A percentile compares a stretch with the other conserved stretches of the same genome.
Conservation (phyloP, 2,113 vertebrate genomes). For the Cercopithecus mona region DNA sequence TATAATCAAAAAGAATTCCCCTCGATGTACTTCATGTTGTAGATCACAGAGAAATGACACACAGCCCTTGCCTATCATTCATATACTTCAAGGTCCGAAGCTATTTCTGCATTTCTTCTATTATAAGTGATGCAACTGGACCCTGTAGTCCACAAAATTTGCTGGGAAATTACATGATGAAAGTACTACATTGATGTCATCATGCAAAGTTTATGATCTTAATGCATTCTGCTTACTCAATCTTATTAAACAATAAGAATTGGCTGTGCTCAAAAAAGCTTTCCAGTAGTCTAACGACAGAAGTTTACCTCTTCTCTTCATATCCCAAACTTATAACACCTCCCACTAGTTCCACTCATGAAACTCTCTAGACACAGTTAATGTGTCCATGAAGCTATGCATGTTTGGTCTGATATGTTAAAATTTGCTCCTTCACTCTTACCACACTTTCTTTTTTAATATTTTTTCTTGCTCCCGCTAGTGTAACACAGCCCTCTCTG, state of each 20-base stretch:
- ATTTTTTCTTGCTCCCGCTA: not conserved
- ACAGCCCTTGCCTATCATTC: not conserved
- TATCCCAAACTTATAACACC: not conserved
- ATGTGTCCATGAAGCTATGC: not conserved
- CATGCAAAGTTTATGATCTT: not conserved
- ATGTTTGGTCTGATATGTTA: not conserved
- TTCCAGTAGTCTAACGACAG: not conserved
- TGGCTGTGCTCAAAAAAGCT: not conserved
- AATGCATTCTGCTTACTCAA: not conserved
- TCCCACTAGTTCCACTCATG: not conserved
- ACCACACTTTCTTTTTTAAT: fast-evolving
- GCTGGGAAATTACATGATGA: not conserved
- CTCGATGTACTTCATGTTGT: not conserved
- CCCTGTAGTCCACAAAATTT: not conserved
- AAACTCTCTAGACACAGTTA: not conserved
- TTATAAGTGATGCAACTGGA: not conserved
- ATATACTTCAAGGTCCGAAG: not conserved
- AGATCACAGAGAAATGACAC: not conserved
- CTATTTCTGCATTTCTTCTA: not conserved
- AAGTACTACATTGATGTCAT: not conserved
- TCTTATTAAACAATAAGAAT: not conserved
- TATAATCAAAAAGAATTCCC: not conserved
- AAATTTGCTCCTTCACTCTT: not conserved
- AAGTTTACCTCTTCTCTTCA: not conserved
- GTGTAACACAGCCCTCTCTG: not conserved